Base-by-base conservation (phyloP, 2,888 invertebrate genomes). In the Pycnomerus fuliginosus region DNA sequence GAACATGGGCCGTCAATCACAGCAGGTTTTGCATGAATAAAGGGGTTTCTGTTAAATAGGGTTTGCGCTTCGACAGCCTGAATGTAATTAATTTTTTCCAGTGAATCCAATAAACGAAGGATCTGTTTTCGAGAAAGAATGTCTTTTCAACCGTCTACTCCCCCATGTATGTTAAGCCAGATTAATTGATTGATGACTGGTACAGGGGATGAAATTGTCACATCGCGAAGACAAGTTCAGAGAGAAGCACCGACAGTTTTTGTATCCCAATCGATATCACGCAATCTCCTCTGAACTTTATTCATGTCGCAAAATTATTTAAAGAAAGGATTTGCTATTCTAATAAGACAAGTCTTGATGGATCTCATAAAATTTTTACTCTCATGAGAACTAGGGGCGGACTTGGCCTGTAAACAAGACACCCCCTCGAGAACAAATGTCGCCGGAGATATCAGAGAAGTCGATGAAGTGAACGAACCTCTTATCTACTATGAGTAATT, bases 151-250 rank as follows among this genome's bases (percentile, higher is more conserved):
- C 35, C 39, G 35, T 44, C 43, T 32, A 40, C 36, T 38, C 44
- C 47, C 52, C 45, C 38, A 44, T 45, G 36, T 45, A 50, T 48
- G 41, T 44, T 52, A 50, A 47, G 49, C 43, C 42, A 46, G 50
- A 52, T 52, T 52, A 52, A 52, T 52, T 52, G 52, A 52, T 46
- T 47, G 49, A 52, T 52, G 52, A 52, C 50, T 50, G 36, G 35
- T 41, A 39, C 42, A 39, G 36, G 46, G 49, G 40, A 48, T 42
- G 36, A 48, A 48, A 48, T 48, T 48, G 48, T 48, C 48, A 44
- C 48, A 43, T 48, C 32, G 36, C 34, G 29, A 35, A 45, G 41
- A 45, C 40, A 35, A 34, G 45, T 24, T 39, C 27, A 34, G 31
- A 32, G 13, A 25, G 31, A 20, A 20, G 16, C 34, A 44, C 16